These are phyloP conservation scores for Scaptomyza caliginosa DNA, from an alignment of 2,888 invertebrate genomes.

Conservation along the genomic window DNA sequence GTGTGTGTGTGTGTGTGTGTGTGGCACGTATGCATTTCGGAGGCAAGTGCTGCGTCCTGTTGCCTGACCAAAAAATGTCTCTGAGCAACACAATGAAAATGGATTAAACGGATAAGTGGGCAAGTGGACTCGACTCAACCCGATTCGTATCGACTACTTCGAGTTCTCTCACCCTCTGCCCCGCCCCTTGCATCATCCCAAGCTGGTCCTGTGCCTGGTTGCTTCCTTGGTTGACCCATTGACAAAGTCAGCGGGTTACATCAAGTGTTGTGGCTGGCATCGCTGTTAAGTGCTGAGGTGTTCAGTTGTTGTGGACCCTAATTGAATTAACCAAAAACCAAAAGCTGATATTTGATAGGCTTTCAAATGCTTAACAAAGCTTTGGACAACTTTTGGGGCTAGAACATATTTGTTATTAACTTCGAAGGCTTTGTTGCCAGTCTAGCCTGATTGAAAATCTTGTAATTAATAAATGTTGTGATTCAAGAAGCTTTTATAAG, in stretches of 20 bases:
- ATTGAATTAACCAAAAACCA: conserved; percentile 40
- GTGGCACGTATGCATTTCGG: conserved; percentile 12
- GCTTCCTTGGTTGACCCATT: background rate
- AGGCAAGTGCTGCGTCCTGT: conserved; percentile 11
- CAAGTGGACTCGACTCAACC: conserved; percentile 5
- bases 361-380: background rate
- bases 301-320: conserved; percentile 33
- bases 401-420: background rate
- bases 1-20: background rate
- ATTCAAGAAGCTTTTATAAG: too few species aligned
- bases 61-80: conserved; percentile 21
- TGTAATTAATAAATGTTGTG: too few species aligned
- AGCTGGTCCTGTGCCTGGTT: conserved; percentile 14
- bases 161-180: background rate
- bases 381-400: background rate
- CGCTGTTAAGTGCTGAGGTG: conserved; percentile 2
- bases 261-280: background rate
- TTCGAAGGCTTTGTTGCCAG: background rate
- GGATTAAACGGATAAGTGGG: conserved; percentile 59
- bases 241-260: conserved; percentile 19
- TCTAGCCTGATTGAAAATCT: too few species aligned
- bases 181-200: conserved; percentile 2
- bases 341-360: background rate
- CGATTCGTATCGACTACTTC: background rate
- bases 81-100: conserved; percentile 53